phyloP scores from a whole-genome alignment of 2,888 invertebrate species.

The Caenorhabditis sulstoni region DNA sequence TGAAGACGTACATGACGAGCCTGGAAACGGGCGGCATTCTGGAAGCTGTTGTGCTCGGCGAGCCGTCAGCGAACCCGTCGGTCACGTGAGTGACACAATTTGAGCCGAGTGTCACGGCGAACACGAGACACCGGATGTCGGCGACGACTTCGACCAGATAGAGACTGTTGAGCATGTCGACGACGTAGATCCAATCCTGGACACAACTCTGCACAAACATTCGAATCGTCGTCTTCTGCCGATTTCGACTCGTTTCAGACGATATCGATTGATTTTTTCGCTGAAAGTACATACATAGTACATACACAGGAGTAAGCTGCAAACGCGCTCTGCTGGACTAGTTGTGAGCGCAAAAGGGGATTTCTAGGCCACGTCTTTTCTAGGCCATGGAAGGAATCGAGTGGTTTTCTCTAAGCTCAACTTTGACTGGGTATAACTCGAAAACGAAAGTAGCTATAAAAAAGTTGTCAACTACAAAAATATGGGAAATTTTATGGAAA shows the following conservation, averaged over 20 bases:
- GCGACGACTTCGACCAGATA: not conserved
- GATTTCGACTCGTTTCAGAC: not conserved
- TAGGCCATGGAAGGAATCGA: too few species aligned
- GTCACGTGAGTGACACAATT: not conserved
- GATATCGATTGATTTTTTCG: constrained; percentile 15
- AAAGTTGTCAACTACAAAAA: too few species aligned
- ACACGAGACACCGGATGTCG: constrained; percentile 11
- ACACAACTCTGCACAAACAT: constrained; percentile 30
- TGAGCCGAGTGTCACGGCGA: constrained; percentile 22
- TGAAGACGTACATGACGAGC: not conserved
- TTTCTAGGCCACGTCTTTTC: too few species aligned
- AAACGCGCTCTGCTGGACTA: too few species aligned
- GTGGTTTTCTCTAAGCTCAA: not conserved
- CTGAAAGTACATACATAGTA: too few species aligned
- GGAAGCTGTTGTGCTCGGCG: not conserved
- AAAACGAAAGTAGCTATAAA: too few species aligned
- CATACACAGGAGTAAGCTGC: too few species aligned
- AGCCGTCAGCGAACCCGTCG: not conserved
- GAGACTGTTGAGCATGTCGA: constrained; percentile 49
- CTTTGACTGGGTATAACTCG: not conserved
- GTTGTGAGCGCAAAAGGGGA: too few species aligned
- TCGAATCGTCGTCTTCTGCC: constrained; percentile 14
- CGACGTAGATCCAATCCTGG: constrained; percentile 36
- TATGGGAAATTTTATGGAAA: too few species aligned
- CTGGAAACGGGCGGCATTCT: not conserved